Conservation (phyloP, 2,888 invertebrate genomes). For the Caenorhabditis drosophilae region DNA sequence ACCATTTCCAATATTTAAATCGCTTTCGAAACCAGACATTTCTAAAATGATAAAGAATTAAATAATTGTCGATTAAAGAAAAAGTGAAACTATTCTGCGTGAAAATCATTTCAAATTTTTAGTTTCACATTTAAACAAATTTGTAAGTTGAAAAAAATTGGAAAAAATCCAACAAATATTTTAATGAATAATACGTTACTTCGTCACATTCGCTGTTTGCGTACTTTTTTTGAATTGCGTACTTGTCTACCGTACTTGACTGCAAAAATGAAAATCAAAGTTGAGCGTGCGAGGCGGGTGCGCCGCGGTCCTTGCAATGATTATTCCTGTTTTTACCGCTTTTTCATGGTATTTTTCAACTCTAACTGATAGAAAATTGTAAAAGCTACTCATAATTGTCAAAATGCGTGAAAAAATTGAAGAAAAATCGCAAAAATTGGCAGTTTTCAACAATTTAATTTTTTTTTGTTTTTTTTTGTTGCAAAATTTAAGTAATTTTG, state of each 20-base stretch:
- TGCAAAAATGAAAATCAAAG: not conserved
- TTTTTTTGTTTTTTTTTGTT: not conserved
- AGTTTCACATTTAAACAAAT: too few species aligned
- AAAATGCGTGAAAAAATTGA: not conserved
- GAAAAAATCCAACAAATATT: too few species aligned
- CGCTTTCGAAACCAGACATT: slow-evolving; percentile 50
- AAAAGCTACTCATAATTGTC: too few species aligned
- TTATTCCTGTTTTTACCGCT: not conserved
- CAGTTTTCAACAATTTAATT: not conserved
- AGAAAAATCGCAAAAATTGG: not conserved
- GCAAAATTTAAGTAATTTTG: not conserved
- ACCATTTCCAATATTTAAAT: slow-evolving; percentile 46
- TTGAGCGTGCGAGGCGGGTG: slow-evolving; percentile 3
- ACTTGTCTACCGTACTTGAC: slow-evolving; percentile 1
- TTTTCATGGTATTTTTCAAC: slow-evolving; percentile 1
- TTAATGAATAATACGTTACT: not conserved
- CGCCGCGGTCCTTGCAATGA: not conserved
- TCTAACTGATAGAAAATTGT: too few species aligned
- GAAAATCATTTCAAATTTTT: too few species aligned
- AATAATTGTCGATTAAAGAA: slow-evolving; percentile 1
- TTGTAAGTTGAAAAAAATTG: too few species aligned
- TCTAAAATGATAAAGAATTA: slow-evolving; percentile 2
- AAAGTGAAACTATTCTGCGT: too few species aligned
- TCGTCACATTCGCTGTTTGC: slow-evolving; percentile 1
- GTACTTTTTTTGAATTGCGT: not conserved